A percentile compares a stretch with the other conserved stretches of the same genome.
phyloP scores from a whole-genome alignment of 1,140 invertebrate species.

The Bombus breviceps region DNA sequence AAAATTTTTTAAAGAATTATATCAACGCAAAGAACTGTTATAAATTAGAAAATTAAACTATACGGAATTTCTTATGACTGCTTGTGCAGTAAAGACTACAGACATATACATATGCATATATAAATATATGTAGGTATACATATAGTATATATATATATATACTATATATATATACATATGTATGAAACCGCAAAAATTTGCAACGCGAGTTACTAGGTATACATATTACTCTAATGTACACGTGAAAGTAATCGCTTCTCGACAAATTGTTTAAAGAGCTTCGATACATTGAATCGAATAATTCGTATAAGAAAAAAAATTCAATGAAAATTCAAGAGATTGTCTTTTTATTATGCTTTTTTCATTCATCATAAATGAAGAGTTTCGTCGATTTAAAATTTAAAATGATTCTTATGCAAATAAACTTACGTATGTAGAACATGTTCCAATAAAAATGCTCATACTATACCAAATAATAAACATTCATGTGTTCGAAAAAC shows the following conservation, averaged over 20 bases:
- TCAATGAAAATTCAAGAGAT: not conserved
- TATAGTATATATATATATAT: not conserved
- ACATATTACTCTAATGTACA: not conserved
- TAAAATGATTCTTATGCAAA: not conserved
- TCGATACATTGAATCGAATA: slow-evolving; percentile 5
- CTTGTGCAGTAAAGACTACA: slow-evolving; percentile 11
- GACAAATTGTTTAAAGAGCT: not conserved
- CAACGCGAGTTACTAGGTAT: not conserved
- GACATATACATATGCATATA: not conserved
- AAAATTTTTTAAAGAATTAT: not conserved
- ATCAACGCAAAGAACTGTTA: not conserved
- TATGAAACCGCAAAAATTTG: not conserved
- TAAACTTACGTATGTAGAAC: not conserved
- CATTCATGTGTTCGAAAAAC: not conserved
- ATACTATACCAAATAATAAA: slow-evolving; percentile 6
- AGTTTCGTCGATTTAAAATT: not conserved
- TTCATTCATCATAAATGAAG: not conserved
- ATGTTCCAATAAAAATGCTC: slow-evolving; percentile 5
- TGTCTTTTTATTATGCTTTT: slow-evolving; percentile 9
- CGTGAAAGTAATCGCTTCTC: slow-evolving; percentile 15
- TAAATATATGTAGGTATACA: not conserved
- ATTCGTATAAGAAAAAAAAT: not conserved
- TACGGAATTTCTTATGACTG: not conserved
- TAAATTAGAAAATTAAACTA: slow-evolving; percentile 14
- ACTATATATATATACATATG: not conserved